Evolutionary conservation across 2,113 vertebrate species (phyloP).

Genomic region (Lucifuga dentata): DNA sequence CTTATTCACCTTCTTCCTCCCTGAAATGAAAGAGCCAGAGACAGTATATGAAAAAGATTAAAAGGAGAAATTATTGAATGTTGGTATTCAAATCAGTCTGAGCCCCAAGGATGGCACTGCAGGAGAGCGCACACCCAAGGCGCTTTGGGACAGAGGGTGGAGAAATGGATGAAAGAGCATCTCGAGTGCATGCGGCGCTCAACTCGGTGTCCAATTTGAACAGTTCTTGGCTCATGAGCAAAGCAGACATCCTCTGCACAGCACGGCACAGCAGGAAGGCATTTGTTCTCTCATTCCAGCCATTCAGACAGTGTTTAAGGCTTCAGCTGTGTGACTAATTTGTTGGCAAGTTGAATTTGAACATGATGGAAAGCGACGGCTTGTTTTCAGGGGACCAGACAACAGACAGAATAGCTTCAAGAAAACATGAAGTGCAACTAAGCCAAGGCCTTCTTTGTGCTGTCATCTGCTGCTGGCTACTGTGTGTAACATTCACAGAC

Average conservation of each 20-base stretch:
- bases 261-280: slow-evolving; percentile 29
- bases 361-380: not conserved
- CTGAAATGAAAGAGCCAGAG: not conserved
- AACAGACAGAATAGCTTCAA: slow-evolving; percentile 21
- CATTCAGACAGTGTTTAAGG: slow-evolving; percentile 26
- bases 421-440: slow-evolving; percentile 1
- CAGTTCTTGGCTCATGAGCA: slow-evolving; percentile 11
- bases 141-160: slow-evolving; percentile 37
- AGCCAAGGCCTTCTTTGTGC: slow-evolving; percentile 3
- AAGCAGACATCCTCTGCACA: slow-evolving; percentile 37
- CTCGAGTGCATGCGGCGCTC: slow-evolving; percentile 9
- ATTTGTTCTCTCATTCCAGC: slow-evolving; percentile 44
- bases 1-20: not conserved
- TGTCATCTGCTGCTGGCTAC: slow-evolving; percentile 33
- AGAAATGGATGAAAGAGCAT: slow-evolving; percentile 34
- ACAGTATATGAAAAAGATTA: slow-evolving; percentile 6
- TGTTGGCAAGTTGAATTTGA: slow-evolving; percentile 39
- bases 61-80: slow-evolving; percentile 4
- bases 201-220: slow-evolving; percentile 9
- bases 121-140: slow-evolving; percentile 34
- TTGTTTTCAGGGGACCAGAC: slow-evolving; percentile 17
- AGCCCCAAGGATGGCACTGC: slow-evolving; percentile 10
- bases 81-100: slow-evolving; percentile 39
- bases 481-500: slow-evolving; percentile 10
- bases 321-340: slow-evolving; percentile 53